Conservation (phyloP, 2,113 vertebrate genomes). For the Anser cygnoides region DNA sequence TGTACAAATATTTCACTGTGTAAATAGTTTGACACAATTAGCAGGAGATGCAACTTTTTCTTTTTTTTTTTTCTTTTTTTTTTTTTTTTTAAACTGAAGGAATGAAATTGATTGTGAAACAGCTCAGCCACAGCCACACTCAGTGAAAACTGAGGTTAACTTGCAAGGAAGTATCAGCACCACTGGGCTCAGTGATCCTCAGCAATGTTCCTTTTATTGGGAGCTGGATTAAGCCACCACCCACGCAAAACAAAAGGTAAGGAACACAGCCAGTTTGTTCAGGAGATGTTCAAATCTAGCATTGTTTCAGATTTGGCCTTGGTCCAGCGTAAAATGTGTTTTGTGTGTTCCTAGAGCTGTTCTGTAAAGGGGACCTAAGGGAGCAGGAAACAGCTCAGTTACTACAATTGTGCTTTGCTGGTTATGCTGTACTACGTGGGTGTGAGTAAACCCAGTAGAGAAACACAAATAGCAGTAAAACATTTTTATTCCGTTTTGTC, state of each 20-base stretch:
- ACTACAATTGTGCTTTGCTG: neutral
- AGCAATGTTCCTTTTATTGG: neutral
- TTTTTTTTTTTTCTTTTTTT: neutral
- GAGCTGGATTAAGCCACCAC: neutral
- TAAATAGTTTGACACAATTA: neutral
- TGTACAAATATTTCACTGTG: neutral
- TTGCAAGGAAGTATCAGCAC: neutral
- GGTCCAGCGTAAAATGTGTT: neutral
- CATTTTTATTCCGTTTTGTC: neutral
- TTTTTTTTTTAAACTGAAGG: neutral
- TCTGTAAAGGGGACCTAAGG: neutral
- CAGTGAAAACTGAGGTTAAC: neutral
- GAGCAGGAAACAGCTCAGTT: neutral
- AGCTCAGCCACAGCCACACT: rapidly evolving
- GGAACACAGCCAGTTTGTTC: slow-evolving; percentile 13
- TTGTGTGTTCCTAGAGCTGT: neutral
- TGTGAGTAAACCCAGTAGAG: neutral
- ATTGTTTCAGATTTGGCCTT: slow-evolving; percentile 37
- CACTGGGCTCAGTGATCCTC: rapidly evolving
- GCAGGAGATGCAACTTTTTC: neutral
- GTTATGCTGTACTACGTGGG: neutral
- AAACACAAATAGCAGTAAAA: neutral
- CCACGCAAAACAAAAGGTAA: slow-evolving; percentile 30
- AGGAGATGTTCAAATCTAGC: neutral
- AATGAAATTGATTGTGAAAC: neutral